A percentile compares a stretch with the other conserved stretches of the same genome.
Conservation (phyloP, 2,888 invertebrate species). For the Xanthia icteritia region DNA sequence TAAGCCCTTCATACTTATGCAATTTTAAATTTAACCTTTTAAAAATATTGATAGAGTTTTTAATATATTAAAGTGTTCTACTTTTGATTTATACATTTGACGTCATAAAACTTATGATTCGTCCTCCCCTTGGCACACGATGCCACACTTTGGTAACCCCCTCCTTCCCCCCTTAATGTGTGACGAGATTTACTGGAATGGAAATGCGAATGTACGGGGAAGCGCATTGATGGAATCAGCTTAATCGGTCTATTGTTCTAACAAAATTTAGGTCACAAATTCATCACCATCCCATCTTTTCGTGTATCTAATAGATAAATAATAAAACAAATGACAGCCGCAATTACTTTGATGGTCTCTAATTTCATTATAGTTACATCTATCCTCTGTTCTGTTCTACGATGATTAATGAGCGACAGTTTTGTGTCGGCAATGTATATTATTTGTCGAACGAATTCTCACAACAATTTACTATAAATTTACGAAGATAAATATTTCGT, state of each 20-base stretch:
- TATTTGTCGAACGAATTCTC: conserved; percentile 53
- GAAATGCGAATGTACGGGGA: neutral
- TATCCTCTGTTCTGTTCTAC: conserved; percentile 46
- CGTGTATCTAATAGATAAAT: conserved; percentile 49
- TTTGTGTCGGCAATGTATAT: conserved; percentile 51
- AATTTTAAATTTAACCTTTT: no score
- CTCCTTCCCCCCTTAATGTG: neutral
- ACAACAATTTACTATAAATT: conserved; percentile 60
- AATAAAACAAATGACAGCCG: conserved; percentile 48
- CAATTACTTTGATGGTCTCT: conserved; percentile 31
- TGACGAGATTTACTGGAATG: neutral
- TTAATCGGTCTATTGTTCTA: conserved; percentile 1
- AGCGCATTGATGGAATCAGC: neutral
- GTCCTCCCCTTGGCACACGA: no score
- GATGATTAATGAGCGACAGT: conserved; percentile 63
- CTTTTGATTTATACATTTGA: no score
- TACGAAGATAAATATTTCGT: conserved; percentile 36
- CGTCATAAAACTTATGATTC: no score
- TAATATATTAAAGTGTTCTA: no score
- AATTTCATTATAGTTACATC: conserved; percentile 45
- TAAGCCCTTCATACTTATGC: no score
- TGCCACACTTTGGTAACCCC: no score
- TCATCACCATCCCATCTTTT: conserved; percentile 8
- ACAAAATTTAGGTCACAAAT: conserved; percentile 13
- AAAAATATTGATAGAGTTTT: no score